Percentiles rank a stretch among this genome's conserved stretches.
Evolutionary conservation across 2,113 vertebrate species (phyloP).

Genomic region (Sceloporus tristichus): DNA sequence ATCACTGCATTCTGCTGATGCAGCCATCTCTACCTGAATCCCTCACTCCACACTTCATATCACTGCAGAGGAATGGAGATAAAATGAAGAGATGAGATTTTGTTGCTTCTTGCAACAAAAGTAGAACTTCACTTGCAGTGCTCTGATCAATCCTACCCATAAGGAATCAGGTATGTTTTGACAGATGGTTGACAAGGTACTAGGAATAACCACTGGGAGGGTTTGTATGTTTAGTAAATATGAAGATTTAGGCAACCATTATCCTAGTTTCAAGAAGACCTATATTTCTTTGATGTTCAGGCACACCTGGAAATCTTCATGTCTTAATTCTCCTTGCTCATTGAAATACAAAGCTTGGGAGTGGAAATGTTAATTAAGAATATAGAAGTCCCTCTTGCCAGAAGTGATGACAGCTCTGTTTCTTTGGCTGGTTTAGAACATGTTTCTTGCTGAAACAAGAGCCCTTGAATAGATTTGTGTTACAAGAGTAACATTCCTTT

Average conservation of each 20-base stretch:
- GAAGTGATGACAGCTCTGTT: slow-evolving; percentile 37
- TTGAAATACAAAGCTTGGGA: slow-evolving; percentile 37
- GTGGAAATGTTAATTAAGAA: slow-evolving; percentile 69
- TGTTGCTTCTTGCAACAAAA: neutral
- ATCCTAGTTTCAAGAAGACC: neutral
- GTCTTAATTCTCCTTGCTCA: neutral
- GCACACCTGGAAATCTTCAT: neutral
- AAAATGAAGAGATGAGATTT: neutral
- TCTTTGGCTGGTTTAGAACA: slow-evolving; percentile 45
- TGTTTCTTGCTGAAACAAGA: slow-evolving; percentile 63
- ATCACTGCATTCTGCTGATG: neutral
- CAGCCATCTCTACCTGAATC: neutral
- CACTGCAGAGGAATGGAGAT: neutral
- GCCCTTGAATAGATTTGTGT: slow-evolving; percentile 59
- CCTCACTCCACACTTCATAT: neutral
- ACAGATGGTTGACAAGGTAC: neutral
- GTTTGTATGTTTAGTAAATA: neutral
- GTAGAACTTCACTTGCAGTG: neutral
- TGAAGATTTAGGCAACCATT: neutral
- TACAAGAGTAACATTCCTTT: slow-evolving; percentile 64
- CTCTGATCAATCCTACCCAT: neutral
- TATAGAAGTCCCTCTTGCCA: slow-evolving; percentile 30
- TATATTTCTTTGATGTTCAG: neutral
- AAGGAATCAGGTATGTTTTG: neutral
- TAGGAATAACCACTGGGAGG: neutral